A percentile compares a stretch with the other conserved stretches of the same genome.
Evolutionary conservation across 1,140 invertebrate genomes (phyloP).

Genomic region (Diachasma alloeum): DNA sequence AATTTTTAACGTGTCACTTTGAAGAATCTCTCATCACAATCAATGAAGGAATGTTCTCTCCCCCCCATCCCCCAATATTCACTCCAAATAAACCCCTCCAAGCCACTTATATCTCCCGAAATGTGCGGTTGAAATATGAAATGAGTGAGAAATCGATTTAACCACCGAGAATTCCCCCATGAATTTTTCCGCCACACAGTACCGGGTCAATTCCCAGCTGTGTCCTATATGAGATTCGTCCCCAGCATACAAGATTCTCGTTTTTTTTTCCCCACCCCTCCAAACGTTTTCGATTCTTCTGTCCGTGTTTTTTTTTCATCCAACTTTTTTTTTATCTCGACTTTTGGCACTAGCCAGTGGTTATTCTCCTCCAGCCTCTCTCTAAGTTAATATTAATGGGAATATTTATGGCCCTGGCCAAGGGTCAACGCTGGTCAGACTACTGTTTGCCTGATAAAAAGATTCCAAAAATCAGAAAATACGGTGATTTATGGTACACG

Average conservation of each 20-base stretch:
- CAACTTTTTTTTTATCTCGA: conserved; percentile 16
- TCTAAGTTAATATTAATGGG: conserved; percentile 66
- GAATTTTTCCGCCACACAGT: conserved; percentile 30
- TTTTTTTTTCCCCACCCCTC: conserved; percentile 40
- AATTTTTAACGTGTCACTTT: no score
- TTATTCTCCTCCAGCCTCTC: conserved; percentile 22
- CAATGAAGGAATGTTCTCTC: neutral
- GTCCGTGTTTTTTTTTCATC: conserved; percentile 14
- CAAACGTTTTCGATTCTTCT: conserved; percentile 24
- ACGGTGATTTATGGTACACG: conserved; percentile 55
- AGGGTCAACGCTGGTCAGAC: conserved; percentile 30
- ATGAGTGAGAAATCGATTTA: conserved; percentile 8
- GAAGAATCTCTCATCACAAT: neutral
- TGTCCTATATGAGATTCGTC: conserved; percentile 52
- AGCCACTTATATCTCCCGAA: neutral
- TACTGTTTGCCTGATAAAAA: conserved; percentile 56
- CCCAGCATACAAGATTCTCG: conserved; percentile 61
- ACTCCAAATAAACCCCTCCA: neutral
- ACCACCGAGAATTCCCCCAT: conserved; percentile 27
- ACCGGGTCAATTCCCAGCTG: conserved; percentile 43
- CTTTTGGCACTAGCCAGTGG: conserved; percentile 5
- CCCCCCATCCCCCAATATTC: neutral
- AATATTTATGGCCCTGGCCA: conserved; percentile 60
- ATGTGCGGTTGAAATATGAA: neutral
- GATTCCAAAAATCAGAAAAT: conserved; percentile 58